phyloP scores from a whole-genome alignment of 2,113 vertebrate species.

The Pelecanus crispus region DNA sequence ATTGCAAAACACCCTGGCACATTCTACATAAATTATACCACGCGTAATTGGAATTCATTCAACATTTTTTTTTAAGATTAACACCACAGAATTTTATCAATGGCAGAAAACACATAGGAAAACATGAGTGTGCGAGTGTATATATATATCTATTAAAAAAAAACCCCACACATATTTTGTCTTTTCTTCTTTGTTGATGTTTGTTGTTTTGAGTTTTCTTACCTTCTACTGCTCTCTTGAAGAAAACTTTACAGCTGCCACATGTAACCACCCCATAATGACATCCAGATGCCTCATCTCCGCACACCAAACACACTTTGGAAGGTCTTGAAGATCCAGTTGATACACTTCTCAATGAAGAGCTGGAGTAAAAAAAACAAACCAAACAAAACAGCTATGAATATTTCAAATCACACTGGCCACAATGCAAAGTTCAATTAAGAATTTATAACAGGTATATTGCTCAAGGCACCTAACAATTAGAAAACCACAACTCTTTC shows the following conservation, averaged over 20 bases:
- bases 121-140: rapidly evolving
- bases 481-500: conserved; percentile 30
- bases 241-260: conserved; percentile 99
- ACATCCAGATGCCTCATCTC: conserved; percentile 96
- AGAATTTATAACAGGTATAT: conserved; percentile 9
- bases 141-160: not conserved
- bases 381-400: not conserved
- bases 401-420: conserved; percentile 2
- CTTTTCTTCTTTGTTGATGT: not conserved
- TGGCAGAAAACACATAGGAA: not conserved
- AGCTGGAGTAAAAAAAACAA: conserved; percentile 70
- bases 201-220: conserved; percentile 18
- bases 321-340: conserved; percentile 88
- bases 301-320: conserved; percentile 98
- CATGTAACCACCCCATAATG: conserved; percentile 98
- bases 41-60: not conserved
- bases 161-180: rapidly evolving
- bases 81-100: not conserved
- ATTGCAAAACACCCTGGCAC: not conserved
- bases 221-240: conserved; percentile 99
- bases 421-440: not conserved
- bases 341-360: conserved; percentile 89
- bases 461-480: not conserved
- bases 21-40: not conserved
- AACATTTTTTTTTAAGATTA: not conserved